Conservation (phyloP, 2,113 vertebrate genomes). For the Anolis sagrei region DNA sequence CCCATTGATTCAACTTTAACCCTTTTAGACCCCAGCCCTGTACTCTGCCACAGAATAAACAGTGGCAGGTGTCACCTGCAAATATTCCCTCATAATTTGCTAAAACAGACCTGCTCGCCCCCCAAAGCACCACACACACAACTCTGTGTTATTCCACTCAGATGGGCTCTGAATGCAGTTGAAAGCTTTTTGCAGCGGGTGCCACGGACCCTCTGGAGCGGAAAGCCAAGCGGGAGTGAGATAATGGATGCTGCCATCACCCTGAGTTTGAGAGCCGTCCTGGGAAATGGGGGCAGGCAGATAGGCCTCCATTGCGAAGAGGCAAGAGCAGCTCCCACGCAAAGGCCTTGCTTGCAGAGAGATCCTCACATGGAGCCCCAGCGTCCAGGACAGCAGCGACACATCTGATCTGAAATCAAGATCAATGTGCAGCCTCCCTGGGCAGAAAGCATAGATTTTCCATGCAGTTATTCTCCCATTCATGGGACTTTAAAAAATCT, state of each 20-base stretch:
- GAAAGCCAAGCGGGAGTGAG: neutral
- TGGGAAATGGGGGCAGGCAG: neutral
- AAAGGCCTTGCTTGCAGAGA: neutral
- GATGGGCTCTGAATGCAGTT: no score
- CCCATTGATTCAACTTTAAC: no score
- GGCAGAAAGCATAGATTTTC: neutral
- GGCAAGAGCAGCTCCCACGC: neutral
- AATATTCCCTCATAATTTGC: no score
- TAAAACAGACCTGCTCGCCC: no score
- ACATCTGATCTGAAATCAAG: neutral
- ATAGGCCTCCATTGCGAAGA: neutral
- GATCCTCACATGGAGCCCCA: neutral
- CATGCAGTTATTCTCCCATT: neutral
- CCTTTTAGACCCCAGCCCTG: no score
- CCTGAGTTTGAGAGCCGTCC: neutral
- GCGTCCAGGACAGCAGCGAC: neutral
- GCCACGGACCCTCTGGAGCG: neutral
- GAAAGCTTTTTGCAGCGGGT: neutral
- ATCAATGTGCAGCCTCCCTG: no score
- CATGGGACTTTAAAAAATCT: neutral
- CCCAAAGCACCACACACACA: no score
- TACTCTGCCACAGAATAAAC: no score
- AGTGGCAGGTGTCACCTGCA: no score
- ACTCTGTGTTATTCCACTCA: no score
- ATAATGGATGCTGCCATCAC: neutral